A percentile compares a stretch with the other conserved stretches of the same genome.
Conservation (phyloP, 2,113 vertebrate species). For the Malurus cyaneus region DNA sequence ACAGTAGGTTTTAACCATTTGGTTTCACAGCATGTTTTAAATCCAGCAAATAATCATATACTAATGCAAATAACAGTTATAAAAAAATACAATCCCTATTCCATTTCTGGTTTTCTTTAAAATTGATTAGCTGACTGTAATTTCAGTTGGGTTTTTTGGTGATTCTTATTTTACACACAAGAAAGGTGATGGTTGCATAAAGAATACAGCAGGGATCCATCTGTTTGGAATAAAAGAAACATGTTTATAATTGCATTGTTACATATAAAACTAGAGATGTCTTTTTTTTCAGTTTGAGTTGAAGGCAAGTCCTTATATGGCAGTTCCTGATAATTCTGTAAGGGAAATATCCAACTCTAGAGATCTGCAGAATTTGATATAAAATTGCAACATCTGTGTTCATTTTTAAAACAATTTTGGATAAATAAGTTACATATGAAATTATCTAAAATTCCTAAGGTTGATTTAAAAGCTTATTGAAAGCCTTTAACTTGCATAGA, state of each 20-base stretch:
- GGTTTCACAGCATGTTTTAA: neutral
- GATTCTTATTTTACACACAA: neutral
- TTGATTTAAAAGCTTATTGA: neutral
- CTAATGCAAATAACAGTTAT: neutral
- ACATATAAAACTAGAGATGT: neutral
- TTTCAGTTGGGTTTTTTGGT: neutral
- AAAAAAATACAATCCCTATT: neutral
- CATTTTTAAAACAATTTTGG: neutral
- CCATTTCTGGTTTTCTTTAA: neutral
- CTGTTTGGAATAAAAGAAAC: neutral
- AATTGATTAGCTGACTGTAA: neutral
- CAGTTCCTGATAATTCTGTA: neutral
- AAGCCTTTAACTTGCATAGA: neutral
- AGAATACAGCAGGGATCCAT: neutral
- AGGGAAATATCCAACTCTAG: neutral
- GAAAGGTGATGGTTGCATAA: neutral
- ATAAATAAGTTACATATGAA: neutral
- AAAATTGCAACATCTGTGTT: neutral
- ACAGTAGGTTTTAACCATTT: neutral
- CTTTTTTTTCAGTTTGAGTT: neutral
- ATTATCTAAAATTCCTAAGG: neutral
- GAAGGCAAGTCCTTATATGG: neutral
- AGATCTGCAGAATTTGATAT: neutral
- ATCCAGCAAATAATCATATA: neutral
- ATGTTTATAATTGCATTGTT: neutral